phyloP scores from a whole-genome alignment of 1,140 invertebrate genomes.

The Brachionus plicatilis region DNA sequence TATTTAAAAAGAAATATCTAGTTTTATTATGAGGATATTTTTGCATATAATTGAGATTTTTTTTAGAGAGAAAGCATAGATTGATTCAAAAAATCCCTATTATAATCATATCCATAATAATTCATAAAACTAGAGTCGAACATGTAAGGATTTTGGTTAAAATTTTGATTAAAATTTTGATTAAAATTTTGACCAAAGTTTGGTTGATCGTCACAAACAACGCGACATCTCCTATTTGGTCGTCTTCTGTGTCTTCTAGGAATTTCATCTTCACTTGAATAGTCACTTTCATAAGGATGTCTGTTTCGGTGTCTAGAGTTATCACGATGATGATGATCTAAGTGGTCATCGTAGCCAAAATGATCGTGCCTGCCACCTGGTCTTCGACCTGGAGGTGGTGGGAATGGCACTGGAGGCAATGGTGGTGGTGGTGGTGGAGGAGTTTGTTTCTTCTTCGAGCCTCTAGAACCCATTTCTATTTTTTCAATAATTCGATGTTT shows the following conservation, averaged over 20 bases:
- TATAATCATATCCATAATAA: slow-evolving; percentile 5
- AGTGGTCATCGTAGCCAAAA: not conserved
- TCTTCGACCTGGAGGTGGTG: not conserved
- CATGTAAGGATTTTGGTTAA: not conserved
- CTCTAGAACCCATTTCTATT: not conserved
- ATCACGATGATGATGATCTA: not conserved
- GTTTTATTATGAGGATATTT: not conserved
- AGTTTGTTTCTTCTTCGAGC: not conserved
- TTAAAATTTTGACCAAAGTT: not conserved
- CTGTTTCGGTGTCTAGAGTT: not conserved
- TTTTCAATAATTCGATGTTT: not conserved
- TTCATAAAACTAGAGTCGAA: not conserved
- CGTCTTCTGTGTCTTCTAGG: not conserved
- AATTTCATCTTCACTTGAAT: not conserved
- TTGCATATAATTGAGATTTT: not conserved
- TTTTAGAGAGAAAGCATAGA: not conserved
- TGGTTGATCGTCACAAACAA: not conserved
- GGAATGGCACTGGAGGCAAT: not conserved
- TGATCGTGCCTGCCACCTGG: not conserved
- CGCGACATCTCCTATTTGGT: not conserved
- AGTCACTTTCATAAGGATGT: not conserved
- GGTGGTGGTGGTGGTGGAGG: not conserved
- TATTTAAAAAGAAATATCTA: not conserved
- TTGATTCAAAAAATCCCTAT: not conserved
- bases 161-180: not conserved